Percentiles rank a stretch among this genome's conserved stretches.
These are phyloP conservation scores for Lophura swinhoii DNA, from an alignment of 2,797 vertebrate species.

Conservation along the genomic window DNA sequence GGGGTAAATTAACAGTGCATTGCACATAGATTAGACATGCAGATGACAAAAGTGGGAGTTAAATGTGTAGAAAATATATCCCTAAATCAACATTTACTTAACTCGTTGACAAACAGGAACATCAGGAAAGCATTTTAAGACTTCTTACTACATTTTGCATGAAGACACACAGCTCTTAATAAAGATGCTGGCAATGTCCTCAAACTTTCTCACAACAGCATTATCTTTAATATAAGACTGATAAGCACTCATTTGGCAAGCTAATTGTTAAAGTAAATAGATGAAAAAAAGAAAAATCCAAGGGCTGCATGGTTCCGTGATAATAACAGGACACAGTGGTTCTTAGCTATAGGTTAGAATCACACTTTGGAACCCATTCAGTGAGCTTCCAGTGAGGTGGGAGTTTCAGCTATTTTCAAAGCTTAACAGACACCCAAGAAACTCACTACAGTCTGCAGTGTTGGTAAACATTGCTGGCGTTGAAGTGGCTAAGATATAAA, in stretches of 20 bases:
- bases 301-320: not conserved
- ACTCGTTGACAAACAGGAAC: conserved; percentile 41
- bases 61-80: conserved; percentile 31
- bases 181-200: not conserved
- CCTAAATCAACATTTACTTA: conserved; percentile 48
- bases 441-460: not conserved
- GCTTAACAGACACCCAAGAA: not conserved
- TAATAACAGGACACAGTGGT: not conserved
- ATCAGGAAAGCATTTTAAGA: not conserved
- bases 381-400: not conserved
- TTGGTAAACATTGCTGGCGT: not conserved
- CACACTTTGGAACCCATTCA: not conserved
- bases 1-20: conserved; percentile 52
- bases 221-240: not conserved
- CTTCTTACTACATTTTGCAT: not conserved
- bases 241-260: not conserved
- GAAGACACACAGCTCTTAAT: not conserved
- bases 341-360: not conserved
- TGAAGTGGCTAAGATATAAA: not conserved
- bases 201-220: not conserved
- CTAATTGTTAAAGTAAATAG: not conserved
- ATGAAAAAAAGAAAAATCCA: not conserved
- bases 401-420: not conserved
- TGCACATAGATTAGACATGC: conserved; percentile 41
- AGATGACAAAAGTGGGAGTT: conserved; percentile 49